Evolutionary conservation across 1,140 invertebrate genomes (phyloP), one percentile per base, ranked within the genome.

Genomic region (Eufriesea mexicana): DNA sequence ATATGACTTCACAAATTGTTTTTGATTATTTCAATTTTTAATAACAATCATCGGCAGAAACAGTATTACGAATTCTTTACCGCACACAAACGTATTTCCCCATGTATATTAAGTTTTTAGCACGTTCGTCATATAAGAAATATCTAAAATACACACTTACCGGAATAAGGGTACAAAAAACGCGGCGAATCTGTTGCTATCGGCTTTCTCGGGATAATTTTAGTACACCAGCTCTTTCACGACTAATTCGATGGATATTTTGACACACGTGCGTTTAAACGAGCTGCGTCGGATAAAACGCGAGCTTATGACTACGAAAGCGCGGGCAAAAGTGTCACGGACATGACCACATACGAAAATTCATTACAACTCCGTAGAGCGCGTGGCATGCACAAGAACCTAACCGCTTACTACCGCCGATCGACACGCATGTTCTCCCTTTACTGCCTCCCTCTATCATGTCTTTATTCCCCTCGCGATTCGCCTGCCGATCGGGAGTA

Each of bases 361-460:
- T 78, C 28, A 35, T 28, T 49, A 47, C 2, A 25, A 70, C 28
- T 35, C 8, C 23, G 14, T 28, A 9, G 6, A 66, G 49, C 45
- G 68, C 23, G 67, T 67, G 35, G 35, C 45, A 35, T 70, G 57
- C 42, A 14, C 59, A 45, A 47, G 42, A 74, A 57, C 51, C 35
- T 16, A 18, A 84, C 68, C 49, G 73, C 61, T 42, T 47, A 42
- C 82, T 59, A 62, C 55, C 28, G 73, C 45, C 55, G 74, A 78
- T 88, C 54, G 23, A 54, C 73, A 59, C 73, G 64, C 70, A 64
- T 67, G 42, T 84, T 77, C 74, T 71, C 73, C 62, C 64, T 84
- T 85, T 85, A 80, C 86, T 85, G 71, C 54, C 77, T 88, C 64
- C 64, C 78, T 81, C 86, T 87, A 86, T 84, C 75, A 47, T 68